Evolutionary conservation across 1,140 invertebrate species (phyloP).

Genomic region (Carcinoscorpius rotundicauda): DNA sequence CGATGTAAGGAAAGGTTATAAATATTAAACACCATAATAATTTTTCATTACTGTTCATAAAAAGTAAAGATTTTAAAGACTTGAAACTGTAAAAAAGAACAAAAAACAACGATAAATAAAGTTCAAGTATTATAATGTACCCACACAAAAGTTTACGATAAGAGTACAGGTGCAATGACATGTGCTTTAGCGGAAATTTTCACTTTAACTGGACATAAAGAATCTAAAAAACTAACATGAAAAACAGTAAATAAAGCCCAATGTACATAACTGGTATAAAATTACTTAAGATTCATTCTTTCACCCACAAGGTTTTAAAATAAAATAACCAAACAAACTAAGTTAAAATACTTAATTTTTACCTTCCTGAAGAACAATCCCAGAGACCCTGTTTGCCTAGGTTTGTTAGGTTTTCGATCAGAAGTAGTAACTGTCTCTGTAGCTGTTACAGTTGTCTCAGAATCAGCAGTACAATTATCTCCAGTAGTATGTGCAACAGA

Average conservation of each 20-base stretch:
- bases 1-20: too few relatives aligned
- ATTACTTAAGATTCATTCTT: background rate
- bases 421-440: slow-evolving; percentile 5
- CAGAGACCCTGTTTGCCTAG: slow-evolving; percentile 48
- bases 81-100: too few relatives aligned
- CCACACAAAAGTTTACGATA: too few relatives aligned
- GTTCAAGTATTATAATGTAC: too few relatives aligned
- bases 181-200: background rate
- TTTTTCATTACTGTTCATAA: too few relatives aligned
- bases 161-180: too few relatives aligned
- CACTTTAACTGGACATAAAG: background rate
- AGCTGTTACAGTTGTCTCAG: background rate
- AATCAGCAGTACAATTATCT: background rate
- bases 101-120: too few relatives aligned
- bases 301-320: too few relatives aligned
- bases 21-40: too few relatives aligned
- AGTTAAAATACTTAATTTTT: slow-evolving; percentile 19
- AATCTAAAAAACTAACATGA: slow-evolving; percentile 1
- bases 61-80: too few relatives aligned
- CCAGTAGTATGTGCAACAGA: background rate
- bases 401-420: slow-evolving; percentile 31
- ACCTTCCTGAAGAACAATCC: slow-evolving; percentile 65
- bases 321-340: too few relatives aligned
- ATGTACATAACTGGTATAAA: background rate
- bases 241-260: background rate